Conservation (phyloP, 2,797 vertebrate genomes). For the Zalophus californianus region DNA sequence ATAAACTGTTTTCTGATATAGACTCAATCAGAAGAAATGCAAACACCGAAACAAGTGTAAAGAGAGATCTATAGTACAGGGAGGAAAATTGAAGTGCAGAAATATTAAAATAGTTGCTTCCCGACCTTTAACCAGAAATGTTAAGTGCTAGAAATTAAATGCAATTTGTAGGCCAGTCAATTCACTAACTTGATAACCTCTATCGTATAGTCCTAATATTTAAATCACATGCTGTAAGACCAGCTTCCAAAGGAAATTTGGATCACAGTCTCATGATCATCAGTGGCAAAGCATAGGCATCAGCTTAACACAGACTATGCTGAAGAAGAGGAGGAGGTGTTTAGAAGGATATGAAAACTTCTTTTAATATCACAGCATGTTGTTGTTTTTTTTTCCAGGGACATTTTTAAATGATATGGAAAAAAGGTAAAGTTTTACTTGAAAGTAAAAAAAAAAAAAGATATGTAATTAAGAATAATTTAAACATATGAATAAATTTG, state of each 20-base stretch:
- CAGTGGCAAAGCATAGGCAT: background rate
- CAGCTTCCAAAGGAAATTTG: background rate
- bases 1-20: background rate
- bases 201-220: background rate
- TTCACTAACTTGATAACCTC: background rate
- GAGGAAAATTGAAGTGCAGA: background rate
- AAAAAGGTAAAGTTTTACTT: background rate
- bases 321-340: background rate
- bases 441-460: background rate
- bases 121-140: background rate
- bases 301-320: background rate
- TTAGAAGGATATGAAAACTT: background rate
- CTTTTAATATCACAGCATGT: background rate
- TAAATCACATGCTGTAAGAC: background rate
- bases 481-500: background rate
- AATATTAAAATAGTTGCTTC: background rate
- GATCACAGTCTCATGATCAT: background rate
- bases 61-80: background rate
- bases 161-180: background rate
- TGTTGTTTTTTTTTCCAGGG: background rate
- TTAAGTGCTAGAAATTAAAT: background rate
- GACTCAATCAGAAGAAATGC: background rate
- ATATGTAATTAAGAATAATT: background rate
- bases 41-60: background rate
- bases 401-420: background rate